Evolutionary conservation across 2,888 invertebrate species (phyloP).

Genomic region (Eumerus sabulonum): DNA sequence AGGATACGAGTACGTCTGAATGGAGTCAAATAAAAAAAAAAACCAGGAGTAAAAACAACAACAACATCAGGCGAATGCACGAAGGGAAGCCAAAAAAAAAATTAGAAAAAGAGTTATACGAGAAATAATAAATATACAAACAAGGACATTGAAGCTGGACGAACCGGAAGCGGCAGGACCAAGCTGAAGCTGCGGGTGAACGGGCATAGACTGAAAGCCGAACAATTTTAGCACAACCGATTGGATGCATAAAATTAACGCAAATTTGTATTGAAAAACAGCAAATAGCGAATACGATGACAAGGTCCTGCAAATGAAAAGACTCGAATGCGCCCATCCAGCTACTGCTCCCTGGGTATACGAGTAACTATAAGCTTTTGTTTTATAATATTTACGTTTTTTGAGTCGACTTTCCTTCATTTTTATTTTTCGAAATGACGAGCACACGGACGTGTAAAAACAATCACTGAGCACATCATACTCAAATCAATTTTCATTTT

Average conservation of each 20-base stretch:
- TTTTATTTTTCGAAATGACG: conserved; percentile 40
- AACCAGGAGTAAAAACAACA: not conserved
- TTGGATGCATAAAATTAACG: conserved; percentile 67
- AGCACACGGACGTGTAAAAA: conserved; percentile 41
- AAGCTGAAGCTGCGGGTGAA: not conserved
- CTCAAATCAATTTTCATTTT: not conserved
- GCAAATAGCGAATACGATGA: conserved; percentile 46
- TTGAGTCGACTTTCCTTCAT: conserved; percentile 25
- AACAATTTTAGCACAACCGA: conserved; percentile 64
- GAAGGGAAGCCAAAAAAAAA: conserved; percentile 9
- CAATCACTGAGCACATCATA: conserved; percentile 52
- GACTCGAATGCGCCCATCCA: not conserved
- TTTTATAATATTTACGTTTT: no score
- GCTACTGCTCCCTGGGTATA: not conserved
- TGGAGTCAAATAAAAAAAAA: conserved; percentile 39
- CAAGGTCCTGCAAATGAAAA: not conserved
- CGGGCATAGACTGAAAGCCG: conserved; percentile 39
- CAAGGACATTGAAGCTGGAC: not conserved
- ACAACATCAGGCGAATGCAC: no score
- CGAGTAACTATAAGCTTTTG: no score
- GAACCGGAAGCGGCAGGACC: not conserved
- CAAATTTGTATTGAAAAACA: conserved; percentile 54
- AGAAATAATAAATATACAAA: conserved; percentile 52
- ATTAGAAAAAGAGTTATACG: conserved; percentile 21
- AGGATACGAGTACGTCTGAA: conserved; percentile 60